Conservation (phyloP, 2,113 vertebrate genomes). For the Pachyramphus minor region DNA sequence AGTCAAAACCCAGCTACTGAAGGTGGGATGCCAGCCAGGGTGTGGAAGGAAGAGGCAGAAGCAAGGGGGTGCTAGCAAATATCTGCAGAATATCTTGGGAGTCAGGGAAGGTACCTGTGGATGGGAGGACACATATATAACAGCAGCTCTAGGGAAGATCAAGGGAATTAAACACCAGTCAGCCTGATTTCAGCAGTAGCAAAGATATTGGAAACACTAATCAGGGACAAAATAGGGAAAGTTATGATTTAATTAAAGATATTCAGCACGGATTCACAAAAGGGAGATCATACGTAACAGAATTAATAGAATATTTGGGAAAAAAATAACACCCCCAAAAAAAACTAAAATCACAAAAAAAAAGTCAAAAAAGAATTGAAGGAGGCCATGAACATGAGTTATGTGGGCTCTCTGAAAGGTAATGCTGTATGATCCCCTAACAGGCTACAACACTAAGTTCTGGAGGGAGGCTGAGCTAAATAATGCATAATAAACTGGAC, state of each 20-base stretch:
- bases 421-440: constrained; percentile 20
- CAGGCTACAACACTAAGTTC: constrained; percentile 19
- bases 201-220: constrained; percentile 76
- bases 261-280: constrained; percentile 81
- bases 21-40: neutral
- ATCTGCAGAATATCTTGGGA: neutral
- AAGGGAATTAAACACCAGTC: constrained; percentile 74
- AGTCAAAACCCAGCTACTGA: neutral
- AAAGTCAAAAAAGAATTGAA: constrained; percentile 35
- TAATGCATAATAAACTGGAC: constrained; percentile 22
- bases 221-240: constrained; percentile 77
- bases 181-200: constrained; percentile 70
- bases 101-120: neutral
- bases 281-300: constrained; percentile 77
- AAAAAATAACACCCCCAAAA: constrained; percentile 25
- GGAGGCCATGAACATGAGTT: constrained; percentile 64
- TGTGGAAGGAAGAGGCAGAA: neutral
- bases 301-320: constrained; percentile 76
- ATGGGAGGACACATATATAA: constrained; percentile 57
- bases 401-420: constrained; percentile 44
- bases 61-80: neutral
- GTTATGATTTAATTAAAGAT: constrained; percentile 84
- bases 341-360: neutral
- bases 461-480: neutral
- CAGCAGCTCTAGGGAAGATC: constrained; percentile 65